Base-by-base conservation (phyloP, 2,113 vertebrate species). In the Uropsilus gracilis region DNA sequence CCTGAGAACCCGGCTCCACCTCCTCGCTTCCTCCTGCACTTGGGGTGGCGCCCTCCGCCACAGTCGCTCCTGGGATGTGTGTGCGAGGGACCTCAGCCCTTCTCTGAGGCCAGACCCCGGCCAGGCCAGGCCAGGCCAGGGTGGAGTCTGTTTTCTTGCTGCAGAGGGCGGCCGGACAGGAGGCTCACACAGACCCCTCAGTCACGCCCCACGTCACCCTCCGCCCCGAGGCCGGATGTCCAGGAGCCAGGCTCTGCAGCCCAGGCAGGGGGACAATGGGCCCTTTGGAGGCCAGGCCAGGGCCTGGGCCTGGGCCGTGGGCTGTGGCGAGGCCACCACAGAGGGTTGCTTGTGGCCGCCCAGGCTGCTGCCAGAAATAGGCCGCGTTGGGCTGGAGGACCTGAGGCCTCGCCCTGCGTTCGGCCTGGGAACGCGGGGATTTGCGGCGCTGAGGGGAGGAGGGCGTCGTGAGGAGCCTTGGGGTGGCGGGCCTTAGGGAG, bases 361-460 rank as follows among this genome's bases (percentile, higher is more conserved):
- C 6, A 0, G 90, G 95, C 77, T 73, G 95, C 63, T 86, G 96
- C 97, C 97, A 97, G 97, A 98, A 98, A 98, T 98, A 98, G 97
- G 98, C 1, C n/a, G 44, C 34, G 82, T 95, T 39, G 53, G 92
- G 55, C 86, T 46, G 37, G 1, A 46, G 92, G 95, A 92, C 96
- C 93, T 2, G 2, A 86, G 91, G 97, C 86, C 94, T 28, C 3
- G 0, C 64, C 88, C 96, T 97, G 97, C 97, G 96, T 93, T 96
- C 0, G 0, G 7, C 39, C 61, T 86, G 64, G 80, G 95, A 83
- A 92, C 32, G 0, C 75, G 66, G 81, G 89, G 96, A 85, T 98
- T 97, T 98, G 89, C 81, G 94, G 91, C 88, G 93, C 71, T 16
- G 71, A 93, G 90, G 46, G 39, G 84, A 94, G 50, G 59, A 42